These are phyloP conservation scores for Drosophila arizonae DNA, from an alignment of 1,140 invertebrate genomes.

Conservation along the genomic window DNA sequence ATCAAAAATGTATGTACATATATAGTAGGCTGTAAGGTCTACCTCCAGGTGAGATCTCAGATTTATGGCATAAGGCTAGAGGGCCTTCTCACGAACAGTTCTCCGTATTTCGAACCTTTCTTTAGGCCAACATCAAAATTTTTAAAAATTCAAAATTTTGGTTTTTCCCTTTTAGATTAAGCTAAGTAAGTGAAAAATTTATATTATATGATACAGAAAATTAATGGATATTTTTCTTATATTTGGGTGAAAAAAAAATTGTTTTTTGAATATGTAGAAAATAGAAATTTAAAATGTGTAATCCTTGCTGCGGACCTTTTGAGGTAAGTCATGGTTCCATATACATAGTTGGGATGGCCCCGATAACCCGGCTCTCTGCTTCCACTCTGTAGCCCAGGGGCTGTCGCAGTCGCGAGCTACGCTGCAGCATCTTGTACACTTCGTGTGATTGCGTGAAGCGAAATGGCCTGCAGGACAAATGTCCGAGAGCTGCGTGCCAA, in stretches of 20 bases:
- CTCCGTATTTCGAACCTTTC: constrained; percentile 28
- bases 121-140: constrained; percentile 38
- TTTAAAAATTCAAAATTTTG: constrained; percentile 17
- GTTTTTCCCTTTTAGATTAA: constrained; percentile 6
- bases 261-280: constrained; percentile 29
- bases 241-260: background rate
- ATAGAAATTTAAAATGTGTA: constrained; percentile 59
- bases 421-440: constrained; percentile 86
- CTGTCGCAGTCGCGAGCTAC: constrained; percentile 87
- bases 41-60: background rate
- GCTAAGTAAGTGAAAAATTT: constrained; percentile 33
- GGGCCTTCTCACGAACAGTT: background rate
- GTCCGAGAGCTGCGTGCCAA: constrained; percentile 87
- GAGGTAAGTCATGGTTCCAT: constrained; percentile 58
- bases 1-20: background rate
- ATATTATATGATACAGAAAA: background rate
- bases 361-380: background rate
- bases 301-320: constrained; percentile 73
- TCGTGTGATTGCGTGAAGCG: constrained; percentile 89
- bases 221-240: no score
- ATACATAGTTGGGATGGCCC: no score
- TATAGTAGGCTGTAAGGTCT: background rate
- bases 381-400: constrained; percentile 62
- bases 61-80: background rate
- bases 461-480: constrained; percentile 90